Evolutionary conservation across 2,888 invertebrate genomes (phyloP), one percentile per base, ranked within the genome.

Genomic region (Xylota sylvarum): DNA sequence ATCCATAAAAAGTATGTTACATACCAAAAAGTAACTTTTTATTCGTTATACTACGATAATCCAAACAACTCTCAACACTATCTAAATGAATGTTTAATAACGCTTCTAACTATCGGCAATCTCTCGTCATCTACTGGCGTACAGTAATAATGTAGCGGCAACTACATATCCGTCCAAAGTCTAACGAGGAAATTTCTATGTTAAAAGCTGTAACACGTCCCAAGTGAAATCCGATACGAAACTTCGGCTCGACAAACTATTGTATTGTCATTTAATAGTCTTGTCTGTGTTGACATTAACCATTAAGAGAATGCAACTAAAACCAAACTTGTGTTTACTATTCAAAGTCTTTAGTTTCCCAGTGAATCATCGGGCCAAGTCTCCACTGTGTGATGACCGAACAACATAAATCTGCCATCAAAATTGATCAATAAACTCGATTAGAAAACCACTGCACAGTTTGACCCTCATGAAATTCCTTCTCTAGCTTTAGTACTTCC

Each of bases 381-480:
- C 17, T 64, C 70, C n/a, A 35, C 23, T 40, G 70, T 56, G 62
- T 37, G 67, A 9, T 40, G 46, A 30, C 19, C 19, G 46, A 19
- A 43, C 12, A 56, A 56, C 77, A 77, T 77, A 77, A 77, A 77
- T 83, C 67, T 27, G 48, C 65, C 72, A 78, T 78, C 32, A 82
- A 69, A 82, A 70, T 43, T 84, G 79, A 84, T 84, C 84, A 79
- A 80, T 69, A 80, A 84, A 84, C 48, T 70, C 69, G 79, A 84
- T 84, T 84, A 69, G 48, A 17, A 50, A 10, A 55, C 30, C 64
- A 37, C 40, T 32, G 52, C 37, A 62, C 40, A 23, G 60, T 69
- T 74, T 73, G 79, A 79, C 79, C 84, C 69, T 74, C 60, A 74
- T 74, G 64, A 74, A 69, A 79, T 23, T n/a, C 17, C 62, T 23